phyloP scores from a whole-genome alignment of 2,113 vertebrate species.

The Lates calcarifer region DNA sequence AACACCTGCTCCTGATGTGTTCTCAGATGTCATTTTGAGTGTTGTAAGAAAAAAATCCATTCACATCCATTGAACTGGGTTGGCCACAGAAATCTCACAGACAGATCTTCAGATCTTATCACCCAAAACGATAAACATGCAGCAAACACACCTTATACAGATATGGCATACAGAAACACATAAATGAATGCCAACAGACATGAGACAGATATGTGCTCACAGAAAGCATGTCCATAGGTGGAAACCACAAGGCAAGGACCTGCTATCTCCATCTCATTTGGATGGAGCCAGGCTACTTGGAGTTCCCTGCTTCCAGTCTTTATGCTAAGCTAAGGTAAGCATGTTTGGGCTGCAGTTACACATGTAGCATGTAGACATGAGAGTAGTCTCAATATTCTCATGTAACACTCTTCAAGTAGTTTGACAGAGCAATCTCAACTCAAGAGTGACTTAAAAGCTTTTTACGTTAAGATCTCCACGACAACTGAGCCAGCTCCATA shows the following conservation, averaged over 20 bases:
- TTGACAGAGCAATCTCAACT: too few species aligned
- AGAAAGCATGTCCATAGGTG: background rate
- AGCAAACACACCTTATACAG: too few species aligned
- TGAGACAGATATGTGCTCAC: too few species aligned
- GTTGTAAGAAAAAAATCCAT: background rate
- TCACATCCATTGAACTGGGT: background rate
- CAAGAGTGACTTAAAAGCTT: background rate
- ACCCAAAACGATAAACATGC: too few species aligned
- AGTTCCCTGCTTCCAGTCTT: background rate
- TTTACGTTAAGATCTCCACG: background rate
- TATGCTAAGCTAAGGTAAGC: background rate
- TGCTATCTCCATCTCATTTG: too few species aligned
- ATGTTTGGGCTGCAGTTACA: background rate
- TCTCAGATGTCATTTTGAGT: background rate
- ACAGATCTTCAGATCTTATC: background rate
- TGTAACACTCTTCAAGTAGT: too few species aligned
- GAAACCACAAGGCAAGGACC: background rate
- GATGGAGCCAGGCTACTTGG: too few species aligned
- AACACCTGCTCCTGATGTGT: background rate
- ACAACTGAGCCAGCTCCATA: background rate
- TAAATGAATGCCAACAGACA: too few species aligned
- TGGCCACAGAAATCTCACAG: background rate
- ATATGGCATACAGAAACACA: too few species aligned
- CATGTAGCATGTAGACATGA: too few species aligned
- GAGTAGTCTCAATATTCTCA: too few species aligned